Conservation (phyloP, 2,113 vertebrate species). For the Sinosuthora webbiana region DNA sequence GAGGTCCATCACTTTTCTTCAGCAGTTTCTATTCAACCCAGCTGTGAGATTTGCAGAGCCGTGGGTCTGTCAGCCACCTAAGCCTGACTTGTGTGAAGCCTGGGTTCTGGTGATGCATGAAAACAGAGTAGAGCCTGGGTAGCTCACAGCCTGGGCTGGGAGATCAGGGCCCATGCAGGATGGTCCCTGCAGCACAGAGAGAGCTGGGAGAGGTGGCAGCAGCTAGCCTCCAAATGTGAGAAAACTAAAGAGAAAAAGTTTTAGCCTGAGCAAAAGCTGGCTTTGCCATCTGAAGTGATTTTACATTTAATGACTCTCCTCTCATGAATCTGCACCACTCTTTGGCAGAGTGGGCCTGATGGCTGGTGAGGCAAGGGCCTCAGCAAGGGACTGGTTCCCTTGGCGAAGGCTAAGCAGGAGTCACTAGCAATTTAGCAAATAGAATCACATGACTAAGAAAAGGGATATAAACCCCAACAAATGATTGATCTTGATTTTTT, state of each 20-base stretch:
- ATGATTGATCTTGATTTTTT: neutral
- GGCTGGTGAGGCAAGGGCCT: neutral
- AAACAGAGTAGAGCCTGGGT: neutral
- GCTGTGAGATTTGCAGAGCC: neutral
- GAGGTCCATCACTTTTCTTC: neutral
- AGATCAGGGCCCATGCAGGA: rapidly evolving
- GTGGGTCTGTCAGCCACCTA: neutral
- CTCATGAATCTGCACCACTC: neutral
- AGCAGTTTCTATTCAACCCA: neutral
- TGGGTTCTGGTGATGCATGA: neutral
- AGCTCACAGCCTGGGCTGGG: too few species aligned
- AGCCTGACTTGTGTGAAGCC: neutral
- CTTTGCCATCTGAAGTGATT: neutral
- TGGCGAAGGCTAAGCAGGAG: neutral
- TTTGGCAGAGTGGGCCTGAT: rapidly evolving
- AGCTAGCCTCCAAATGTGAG: neutral
- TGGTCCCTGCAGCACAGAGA: neutral
- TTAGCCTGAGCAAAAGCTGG: neutral
- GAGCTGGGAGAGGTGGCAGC: neutral
- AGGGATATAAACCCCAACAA: neutral
- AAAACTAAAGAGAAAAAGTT: neutral
- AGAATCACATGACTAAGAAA: neutral
- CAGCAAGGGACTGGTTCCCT: neutral
- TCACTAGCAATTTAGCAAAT: neutral
- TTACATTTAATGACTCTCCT: rapidly evolving